Percentiles rank a stretch among this genome's conserved stretches.
phyloP scores from a whole-genome alignment of 2,113 vertebrate genomes.

The Cyprinodon tularosa region DNA sequence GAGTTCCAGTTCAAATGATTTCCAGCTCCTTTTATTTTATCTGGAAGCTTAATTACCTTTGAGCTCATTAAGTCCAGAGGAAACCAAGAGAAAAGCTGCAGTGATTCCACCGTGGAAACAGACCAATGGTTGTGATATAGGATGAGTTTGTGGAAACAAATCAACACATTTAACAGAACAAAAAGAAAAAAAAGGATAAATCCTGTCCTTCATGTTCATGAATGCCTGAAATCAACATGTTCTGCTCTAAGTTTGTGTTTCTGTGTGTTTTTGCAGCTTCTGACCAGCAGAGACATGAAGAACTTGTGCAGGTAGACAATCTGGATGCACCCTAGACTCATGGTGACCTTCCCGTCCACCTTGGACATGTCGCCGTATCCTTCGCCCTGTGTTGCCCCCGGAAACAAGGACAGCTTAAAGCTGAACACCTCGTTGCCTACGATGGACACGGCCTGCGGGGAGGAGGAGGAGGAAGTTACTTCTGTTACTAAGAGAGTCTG shows the following conservation, averaged over 20 bases:
- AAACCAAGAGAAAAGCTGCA: background rate
- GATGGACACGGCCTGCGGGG: constrained; percentile 89
- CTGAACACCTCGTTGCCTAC: constrained; percentile 96
- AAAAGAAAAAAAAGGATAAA: background rate
- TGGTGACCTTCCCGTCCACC: constrained; percentile 87
- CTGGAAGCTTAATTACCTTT: background rate
- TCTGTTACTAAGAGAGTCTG: background rate
- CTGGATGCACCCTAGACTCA: constrained; percentile 93
- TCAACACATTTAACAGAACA: background rate
- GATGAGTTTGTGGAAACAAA: background rate
- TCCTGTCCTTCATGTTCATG: background rate
- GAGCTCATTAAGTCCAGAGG: background rate
- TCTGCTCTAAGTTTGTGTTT: background rate
- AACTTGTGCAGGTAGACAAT: constrained; percentile 96
- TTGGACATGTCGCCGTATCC: constrained; percentile 87
- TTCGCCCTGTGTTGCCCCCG: constrained; percentile 86
- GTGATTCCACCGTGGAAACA: too few relatives aligned
- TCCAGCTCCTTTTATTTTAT: too few relatives aligned
- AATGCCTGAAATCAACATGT: too few relatives aligned
- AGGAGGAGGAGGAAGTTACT: background rate
- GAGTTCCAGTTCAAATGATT: too few relatives aligned
- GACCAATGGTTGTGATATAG: background rate
- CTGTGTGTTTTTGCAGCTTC: background rate
- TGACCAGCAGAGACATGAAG: constrained; percentile 90
- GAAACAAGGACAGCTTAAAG: constrained; percentile 88